Conservation (phyloP, 2,113 vertebrate genomes). For the Benitochromis conjunctus region DNA sequence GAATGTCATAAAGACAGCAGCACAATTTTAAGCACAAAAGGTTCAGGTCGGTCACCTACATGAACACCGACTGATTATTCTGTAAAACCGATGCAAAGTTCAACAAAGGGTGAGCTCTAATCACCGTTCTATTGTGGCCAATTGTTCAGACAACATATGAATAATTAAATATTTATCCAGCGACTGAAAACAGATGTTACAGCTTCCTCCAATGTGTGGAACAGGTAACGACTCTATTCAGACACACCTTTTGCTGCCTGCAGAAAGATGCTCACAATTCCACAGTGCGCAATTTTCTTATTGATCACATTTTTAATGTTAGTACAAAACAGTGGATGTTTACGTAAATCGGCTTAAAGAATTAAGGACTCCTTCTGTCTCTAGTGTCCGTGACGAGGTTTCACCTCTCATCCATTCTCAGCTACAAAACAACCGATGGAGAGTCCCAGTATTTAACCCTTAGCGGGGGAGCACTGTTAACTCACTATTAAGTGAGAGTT, state of each 20-base stretch:
- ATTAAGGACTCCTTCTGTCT: background rate
- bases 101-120: slow-evolving; percentile 11
- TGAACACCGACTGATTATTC: background rate
- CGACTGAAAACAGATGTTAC: background rate
- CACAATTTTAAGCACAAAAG: background rate
- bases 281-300: background rate
- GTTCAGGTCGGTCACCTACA: slow-evolving; percentile 4
- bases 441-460: background rate
- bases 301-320: background rate
- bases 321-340: background rate
- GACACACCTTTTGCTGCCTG: background rate
- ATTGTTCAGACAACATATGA: background rate
- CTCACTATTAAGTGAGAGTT: background rate
- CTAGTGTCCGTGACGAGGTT: background rate
- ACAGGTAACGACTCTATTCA: background rate
- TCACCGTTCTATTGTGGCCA: slow-evolving; percentile 10
- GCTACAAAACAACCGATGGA: too few species aligned
- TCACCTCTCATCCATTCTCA: too few species aligned
- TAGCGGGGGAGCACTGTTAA: background rate
- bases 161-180: slow-evolving; percentile 1
- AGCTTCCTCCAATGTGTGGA: background rate
- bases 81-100: background rate
- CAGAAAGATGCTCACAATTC: background rate
- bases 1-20: background rate
- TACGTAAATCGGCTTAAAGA: background rate